Evolutionary conservation across 2,888 invertebrate species (phyloP).

Genomic region (Leptopterna dolabrata): DNA sequence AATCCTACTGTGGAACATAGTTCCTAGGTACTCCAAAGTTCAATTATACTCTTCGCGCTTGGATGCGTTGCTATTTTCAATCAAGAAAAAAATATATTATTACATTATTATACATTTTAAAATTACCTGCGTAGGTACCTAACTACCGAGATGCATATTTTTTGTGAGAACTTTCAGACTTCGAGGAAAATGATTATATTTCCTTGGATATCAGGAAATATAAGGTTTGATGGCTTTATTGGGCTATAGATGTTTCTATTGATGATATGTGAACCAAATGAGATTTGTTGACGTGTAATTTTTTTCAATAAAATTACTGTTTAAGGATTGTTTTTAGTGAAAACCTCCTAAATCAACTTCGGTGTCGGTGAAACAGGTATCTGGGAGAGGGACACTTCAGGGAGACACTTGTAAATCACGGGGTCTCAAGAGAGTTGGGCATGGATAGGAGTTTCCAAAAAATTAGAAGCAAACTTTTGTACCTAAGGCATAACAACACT

Average conservation of each 20-base stretch:
- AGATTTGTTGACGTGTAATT: slow-evolving; percentile 42
- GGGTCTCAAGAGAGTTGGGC: no score
- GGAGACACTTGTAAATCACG: no score
- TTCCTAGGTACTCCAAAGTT: slow-evolving; percentile 45
- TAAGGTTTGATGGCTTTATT: slow-evolving; percentile 27
- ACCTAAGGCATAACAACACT: no score
- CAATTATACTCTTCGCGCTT: slow-evolving; percentile 26
- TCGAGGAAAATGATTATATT: background rate
- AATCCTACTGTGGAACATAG: slow-evolving; percentile 29
- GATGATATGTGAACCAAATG: slow-evolving; percentile 49
- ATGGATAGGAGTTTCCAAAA: no score
- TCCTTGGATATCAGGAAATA: background rate
- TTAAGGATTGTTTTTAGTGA: background rate
- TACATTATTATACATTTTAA: background rate
- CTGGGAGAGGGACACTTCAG: no score
- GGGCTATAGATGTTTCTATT: slow-evolving; percentile 36
- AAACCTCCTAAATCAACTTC: no score
- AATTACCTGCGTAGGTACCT: background rate
- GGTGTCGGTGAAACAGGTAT: no score
- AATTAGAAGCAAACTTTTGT: no score
- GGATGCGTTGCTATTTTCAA: slow-evolving; percentile 41
- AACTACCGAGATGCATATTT: slow-evolving; percentile 36
- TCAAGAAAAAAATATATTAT: slow-evolving; percentile 21
- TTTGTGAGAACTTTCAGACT: slow-evolving; percentile 40
- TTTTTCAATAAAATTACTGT: slow-evolving; percentile 39